Conservation (phyloP, 2,797 vertebrate genomes). For the Synanceia verrucosa region DNA sequence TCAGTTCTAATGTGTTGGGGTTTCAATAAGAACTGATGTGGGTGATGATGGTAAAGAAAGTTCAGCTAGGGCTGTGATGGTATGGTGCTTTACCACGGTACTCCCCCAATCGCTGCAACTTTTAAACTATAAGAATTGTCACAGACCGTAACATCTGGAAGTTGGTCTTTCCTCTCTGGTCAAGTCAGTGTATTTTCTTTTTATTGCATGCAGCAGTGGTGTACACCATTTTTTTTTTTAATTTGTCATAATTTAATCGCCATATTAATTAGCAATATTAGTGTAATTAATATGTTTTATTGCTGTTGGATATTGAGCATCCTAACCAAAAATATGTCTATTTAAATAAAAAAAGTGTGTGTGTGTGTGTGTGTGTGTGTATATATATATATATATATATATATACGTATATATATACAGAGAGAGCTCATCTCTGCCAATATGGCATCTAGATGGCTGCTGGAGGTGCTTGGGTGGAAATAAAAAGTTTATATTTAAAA, state of each 20-base stretch:
- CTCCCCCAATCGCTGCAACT: too few species aligned
- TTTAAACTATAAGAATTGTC: too few species aligned
- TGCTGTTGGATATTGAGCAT: background rate
- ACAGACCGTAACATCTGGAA: background rate
- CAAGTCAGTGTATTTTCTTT: too few species aligned
- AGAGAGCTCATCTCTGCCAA: background rate
- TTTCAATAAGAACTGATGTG: conserved; percentile 11
- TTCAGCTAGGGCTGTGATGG: too few species aligned
- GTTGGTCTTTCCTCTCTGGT: background rate
- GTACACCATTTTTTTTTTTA: background rate
- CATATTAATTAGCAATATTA: background rate
- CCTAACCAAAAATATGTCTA: background rate
- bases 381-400: too few species aligned
- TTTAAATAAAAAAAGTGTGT: conserved; percentile 18
- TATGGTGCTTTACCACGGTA: too few species aligned
- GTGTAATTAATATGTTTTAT: background rate
- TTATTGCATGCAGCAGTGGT: too few species aligned
- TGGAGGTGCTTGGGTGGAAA: conserved; percentile 7
- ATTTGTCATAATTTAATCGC: background rate
- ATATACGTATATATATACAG: too few species aligned
- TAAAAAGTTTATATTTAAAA: conserved; percentile 38
- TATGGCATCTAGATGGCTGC: conserved; percentile 20
- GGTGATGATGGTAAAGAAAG: conserved; percentile 17
- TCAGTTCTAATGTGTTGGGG: background rate
- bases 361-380: too few species aligned